Base-by-base conservation (phyloP, 2,888 invertebrate species). In the Aleiodes leptofemur region DNA sequence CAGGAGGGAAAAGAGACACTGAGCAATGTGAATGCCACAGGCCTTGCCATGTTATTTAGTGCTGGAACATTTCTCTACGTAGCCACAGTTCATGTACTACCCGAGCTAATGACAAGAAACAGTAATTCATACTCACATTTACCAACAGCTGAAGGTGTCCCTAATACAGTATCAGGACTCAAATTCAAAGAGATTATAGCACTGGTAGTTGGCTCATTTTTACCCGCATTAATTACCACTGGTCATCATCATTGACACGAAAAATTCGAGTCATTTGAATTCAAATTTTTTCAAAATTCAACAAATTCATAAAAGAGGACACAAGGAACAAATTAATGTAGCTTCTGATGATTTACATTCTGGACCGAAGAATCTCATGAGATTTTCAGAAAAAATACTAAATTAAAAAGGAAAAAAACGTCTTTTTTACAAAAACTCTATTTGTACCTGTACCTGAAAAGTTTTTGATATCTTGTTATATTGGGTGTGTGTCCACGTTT, bases 61-160 rank as follows among this genome's bases (percentile, higher is more conserved):
- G 99, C 98, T 0, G 99, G 99, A 0, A 99, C 99, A 13, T 99
- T 99, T 90, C 92, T 99, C 0, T 99, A 99, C 88, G 99, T 99
- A 2, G 98, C 99, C 0, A 99, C 99, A 0, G 98, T 99, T 0
- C 99, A 99, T 89, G 98, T 99, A 0, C 89, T 99, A 68, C 99
- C 99, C 0, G 99, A 99, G 89, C 91, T 99, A 8, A 96, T 96
- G 72, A 92, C 93, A 76, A 90, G 91, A 75, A 89, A 85, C 48
- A 86, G 86, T 16, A 84, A 90, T 0, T 90, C 90, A 0, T 91
- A 91, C 77, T 87, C 89, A 1, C 89, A 90, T 82, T 82, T 90
- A 57, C 90, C 90, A 71, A 88, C 85, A 59, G 79, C 87, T 6
- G 90, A 90, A 73, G 87, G 86, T 81, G 78, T 82, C 56, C 73